These are phyloP conservation scores for Mnemiopsis leidyi DNA, from an alignment of 37 sponge, comb jelly and placozoan species.

Conservation along the genomic window DNA sequence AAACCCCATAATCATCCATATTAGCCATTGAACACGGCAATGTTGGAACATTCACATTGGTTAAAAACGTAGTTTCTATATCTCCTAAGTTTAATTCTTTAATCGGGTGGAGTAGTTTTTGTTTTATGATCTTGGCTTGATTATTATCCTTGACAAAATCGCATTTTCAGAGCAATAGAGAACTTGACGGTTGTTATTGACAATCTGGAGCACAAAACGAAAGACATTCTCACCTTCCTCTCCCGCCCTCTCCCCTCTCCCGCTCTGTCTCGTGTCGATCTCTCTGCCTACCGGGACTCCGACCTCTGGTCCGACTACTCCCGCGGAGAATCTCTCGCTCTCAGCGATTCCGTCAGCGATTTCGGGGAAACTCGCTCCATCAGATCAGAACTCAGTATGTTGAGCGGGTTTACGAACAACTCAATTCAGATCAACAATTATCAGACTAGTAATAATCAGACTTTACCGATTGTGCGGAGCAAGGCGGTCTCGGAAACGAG, in stretches of 20 bases:
- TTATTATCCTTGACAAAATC: no score
- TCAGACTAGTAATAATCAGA: neutral
- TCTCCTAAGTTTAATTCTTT: no score
- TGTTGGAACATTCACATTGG: no score
- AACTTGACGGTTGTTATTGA: neutral
- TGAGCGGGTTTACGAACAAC: neutral
- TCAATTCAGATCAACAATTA: neutral
- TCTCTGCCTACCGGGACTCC: conserved; percentile 20
- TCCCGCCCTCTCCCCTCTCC: conserved; percentile 26
- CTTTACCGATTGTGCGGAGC: neutral
- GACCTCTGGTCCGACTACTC: conserved; percentile 38
- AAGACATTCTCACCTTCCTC: conserved; percentile 43
- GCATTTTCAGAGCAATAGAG: neutral
- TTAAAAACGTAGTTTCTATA: no score
- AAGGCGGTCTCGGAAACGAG: neutral
- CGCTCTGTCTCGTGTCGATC: neutral
- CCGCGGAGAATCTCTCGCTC: neutral
- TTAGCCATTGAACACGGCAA: no score
- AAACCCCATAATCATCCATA: no score
- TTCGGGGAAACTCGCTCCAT: neutral
- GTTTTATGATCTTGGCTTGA: no score
- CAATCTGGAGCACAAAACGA: conserved; percentile 45
- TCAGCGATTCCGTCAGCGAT: conserved; percentile 13
- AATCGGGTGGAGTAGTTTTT: no score
- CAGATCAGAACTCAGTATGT: neutral